Percentiles rank a stretch among this genome's conserved stretches.
Conservation (phyloP, 2,888 invertebrate genomes). For the Magallana nippona region DNA sequence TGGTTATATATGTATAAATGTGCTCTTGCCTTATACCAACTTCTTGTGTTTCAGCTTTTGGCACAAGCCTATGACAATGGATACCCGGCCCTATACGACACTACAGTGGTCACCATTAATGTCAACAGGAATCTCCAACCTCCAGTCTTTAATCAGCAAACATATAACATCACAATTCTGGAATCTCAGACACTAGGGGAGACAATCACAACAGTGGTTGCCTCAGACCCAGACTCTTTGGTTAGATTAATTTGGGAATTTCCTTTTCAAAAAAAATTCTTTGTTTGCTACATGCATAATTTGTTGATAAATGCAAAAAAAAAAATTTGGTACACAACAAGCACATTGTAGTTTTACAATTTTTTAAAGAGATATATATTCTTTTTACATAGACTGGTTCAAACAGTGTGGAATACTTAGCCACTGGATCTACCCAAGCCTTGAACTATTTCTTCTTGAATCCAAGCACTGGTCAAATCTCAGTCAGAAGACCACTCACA, state of each 20-base stretch:
- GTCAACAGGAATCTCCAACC: conserved; percentile 71
- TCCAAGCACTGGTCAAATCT: conserved; percentile 63
- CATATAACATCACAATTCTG: conserved; percentile 60
- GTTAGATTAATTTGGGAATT: conserved; percentile 51
- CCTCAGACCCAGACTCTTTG: conserved; percentile 68
- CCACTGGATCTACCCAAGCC: conserved; percentile 46
- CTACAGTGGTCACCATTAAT: conserved; percentile 66
- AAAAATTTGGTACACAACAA: background rate
- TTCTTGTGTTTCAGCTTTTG: conserved; percentile 62
- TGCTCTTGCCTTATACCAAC: background rate
- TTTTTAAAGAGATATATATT: too few relatives aligned
- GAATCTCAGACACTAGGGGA: conserved; percentile 66
- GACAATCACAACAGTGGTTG: conserved; percentile 62
- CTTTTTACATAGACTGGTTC: conserved; percentile 51
- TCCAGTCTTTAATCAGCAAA: conserved; percentile 62
- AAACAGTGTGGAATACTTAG: conserved; percentile 55
- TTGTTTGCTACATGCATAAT: too few relatives aligned
- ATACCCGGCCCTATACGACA: conserved; percentile 59
- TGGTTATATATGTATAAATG: background rate
- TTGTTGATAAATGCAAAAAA: background rate
- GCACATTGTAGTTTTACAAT: background rate
- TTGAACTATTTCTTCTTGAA: conserved; percentile 64
- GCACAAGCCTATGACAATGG: conserved; percentile 74
- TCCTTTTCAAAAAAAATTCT: too few relatives aligned
- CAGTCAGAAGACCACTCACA: conserved; percentile 57